A percentile compares a stretch with the other conserved stretches of the same genome.
These are phyloP conservation scores for Alcedo atthis DNA, from an alignment of 2,797 vertebrate genomes.

Conservation along the genomic window DNA sequence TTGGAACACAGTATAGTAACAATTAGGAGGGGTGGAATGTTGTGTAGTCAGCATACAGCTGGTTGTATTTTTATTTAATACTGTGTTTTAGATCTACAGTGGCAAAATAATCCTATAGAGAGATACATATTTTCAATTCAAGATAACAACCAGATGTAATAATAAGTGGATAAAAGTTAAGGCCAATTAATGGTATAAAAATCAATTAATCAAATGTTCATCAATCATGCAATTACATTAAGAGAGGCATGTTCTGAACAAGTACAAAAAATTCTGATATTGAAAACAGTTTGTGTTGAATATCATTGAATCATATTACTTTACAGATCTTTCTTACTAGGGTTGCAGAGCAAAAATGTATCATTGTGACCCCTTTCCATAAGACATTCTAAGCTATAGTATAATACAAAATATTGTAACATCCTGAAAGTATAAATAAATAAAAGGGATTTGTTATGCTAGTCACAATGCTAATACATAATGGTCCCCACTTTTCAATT, in stretches of 20 bases:
- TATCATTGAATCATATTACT: background rate
- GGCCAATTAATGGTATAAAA: rapidly evolving
- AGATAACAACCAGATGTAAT: background rate
- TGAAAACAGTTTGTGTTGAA: background rate
- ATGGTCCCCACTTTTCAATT: conserved; percentile 44
- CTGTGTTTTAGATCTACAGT: background rate
- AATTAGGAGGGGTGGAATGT: background rate
- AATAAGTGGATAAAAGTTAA: background rate
- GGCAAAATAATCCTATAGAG: background rate
- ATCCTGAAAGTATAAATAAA: conserved; percentile 23
- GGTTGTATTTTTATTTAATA: background rate
- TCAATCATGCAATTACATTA: background rate
- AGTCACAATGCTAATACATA: conserved; percentile 19
- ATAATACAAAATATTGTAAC: conserved; percentile 28
- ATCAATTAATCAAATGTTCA: background rate
- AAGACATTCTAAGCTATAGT: conserved; percentile 18
- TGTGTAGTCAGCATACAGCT: background rate
- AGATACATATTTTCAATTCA: background rate
- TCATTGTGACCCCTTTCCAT: background rate
- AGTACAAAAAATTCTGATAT: background rate
- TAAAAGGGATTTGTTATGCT: conserved; percentile 1
- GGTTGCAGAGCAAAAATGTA: background rate
- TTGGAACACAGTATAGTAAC: background rate
- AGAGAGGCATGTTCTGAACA: background rate
- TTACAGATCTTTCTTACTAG: background rate